Percentiles rank a stretch among this genome's conserved stretches.
phyloP scores from a whole-genome alignment of 2,113 vertebrate species.

The Argyrosomus japonicus region DNA sequence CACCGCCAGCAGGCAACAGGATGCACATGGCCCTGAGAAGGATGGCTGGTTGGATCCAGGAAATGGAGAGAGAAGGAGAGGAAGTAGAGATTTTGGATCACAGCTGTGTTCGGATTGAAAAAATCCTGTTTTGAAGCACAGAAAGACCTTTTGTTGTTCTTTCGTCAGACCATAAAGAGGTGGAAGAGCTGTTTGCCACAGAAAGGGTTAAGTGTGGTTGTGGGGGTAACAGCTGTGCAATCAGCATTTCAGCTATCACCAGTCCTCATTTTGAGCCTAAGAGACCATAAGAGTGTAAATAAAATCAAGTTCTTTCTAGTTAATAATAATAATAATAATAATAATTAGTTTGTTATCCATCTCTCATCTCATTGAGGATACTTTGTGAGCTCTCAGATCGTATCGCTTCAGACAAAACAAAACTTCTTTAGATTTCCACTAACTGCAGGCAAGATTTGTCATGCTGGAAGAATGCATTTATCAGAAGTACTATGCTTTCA shows the following conservation, averaged over 20 bases:
- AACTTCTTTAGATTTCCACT: neutral
- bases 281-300: neutral
- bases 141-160: conserved; percentile 59
- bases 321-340: too few species aligned
- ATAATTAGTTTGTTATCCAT: neutral
- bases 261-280: neutral
- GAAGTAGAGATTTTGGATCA: conserved; percentile 70
- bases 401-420: neutral
- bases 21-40: conserved; percentile 80
- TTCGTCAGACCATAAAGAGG: conserved; percentile 36
- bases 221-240: conserved; percentile 10
- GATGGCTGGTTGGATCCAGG: conserved; percentile 76
- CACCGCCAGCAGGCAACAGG: conserved; percentile 76
- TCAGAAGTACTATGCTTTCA: neutral
- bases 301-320: neutral
- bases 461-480: neutral
- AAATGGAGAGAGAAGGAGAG: conserved; percentile 78
- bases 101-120: conserved; percentile 72
- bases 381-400: neutral
- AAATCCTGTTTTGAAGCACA: conserved; percentile 70
- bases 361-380: neutral
- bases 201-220: conserved; percentile 29
- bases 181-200: conserved; percentile 25
- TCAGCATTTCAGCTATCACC: neutral
- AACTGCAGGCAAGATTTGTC: neutral